Base-by-base conservation (phyloP, 2,888 invertebrate species). In the Nebria salina region DNA sequence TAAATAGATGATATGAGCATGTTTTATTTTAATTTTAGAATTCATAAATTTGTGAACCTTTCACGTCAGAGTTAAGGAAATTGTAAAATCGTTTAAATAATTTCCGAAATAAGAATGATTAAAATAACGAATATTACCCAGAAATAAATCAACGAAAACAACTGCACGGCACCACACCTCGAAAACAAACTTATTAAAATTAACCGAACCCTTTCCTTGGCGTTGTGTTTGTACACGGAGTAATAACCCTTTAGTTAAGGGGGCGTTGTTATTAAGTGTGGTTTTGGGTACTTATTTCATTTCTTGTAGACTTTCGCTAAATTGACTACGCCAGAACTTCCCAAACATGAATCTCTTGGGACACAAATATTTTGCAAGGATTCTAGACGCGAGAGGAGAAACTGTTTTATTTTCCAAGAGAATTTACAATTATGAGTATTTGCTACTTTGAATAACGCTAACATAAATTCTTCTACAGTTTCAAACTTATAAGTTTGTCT, bases 301-400 rank as follows among this genome's bases (percentile, higher is more conserved):
- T 70, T 70, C 70, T 70, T 70, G 70, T 70, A 70, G 70, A 26
- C 25, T 70, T 20, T 34, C 2, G 70, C n/a, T 34, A 70, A 70
- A 70, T 70, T 70, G 70, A 26, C 20, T 25, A 70, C 25, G 70
- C 54, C 54, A 54, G 54, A 54, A 54, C 54, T 54, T 54, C 54
- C 54, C 54, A 54, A 54, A 54, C 54, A 54, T 54, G 54, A 13
- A 8, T 54, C 54, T 54, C 54, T 54, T 54, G 54, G 54, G 54
- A 13, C 54, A 5, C 13, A 54, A 8, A 54, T 7, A 13, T 54
- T 54, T 54, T 7, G 13, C 54, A 54, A 54, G 54, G 54, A 8
- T 54, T 54, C 54, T 54, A 54, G 54, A 54, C 54, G 54, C 2
- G 54, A 54, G 8, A 54, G 54, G 54, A 13, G 54, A 54, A 54